Conservation (phyloP, 1,140 invertebrate genomes). For the Hydropsyche tenuis region DNA sequence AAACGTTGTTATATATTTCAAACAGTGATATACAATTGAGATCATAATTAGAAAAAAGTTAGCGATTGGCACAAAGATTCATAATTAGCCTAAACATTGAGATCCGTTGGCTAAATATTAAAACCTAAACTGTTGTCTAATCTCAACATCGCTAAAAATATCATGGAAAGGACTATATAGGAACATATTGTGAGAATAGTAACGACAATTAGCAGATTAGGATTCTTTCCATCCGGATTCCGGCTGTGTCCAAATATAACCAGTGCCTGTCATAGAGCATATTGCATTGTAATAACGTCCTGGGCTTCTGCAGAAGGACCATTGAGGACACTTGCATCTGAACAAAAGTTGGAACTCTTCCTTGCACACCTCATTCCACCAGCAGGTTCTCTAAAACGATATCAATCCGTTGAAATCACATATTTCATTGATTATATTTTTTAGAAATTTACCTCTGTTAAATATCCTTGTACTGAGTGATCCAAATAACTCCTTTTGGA, state of each 20-base stretch:
- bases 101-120: too few species aligned
- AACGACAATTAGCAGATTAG: conserved; percentile 23
- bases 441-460: conserved; percentile 72
- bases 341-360: conserved; percentile 88
- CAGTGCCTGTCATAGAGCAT: conserved; percentile 87
- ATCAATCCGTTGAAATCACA: conserved; percentile 2
- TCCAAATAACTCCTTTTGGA: conserved; percentile 76
- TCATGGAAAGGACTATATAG: neutral
- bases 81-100: too few species aligned
- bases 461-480: conserved; percentile 77
- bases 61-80: too few species aligned
- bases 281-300: conserved; percentile 89
- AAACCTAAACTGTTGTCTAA: too few species aligned
- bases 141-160: too few species aligned
- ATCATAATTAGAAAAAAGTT: too few species aligned
- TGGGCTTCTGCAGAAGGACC: conserved; percentile 86
- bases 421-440: neutral
- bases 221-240: conserved; percentile 64
- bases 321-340: conserved; percentile 84
- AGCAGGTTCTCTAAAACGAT: conserved; percentile 78
- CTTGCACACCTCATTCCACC: conserved; percentile 93
- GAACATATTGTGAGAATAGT: neutral
- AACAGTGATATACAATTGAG: too few species aligned
- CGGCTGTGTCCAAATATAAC: conserved; percentile 87
- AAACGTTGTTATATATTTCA: too few species aligned